These are phyloP conservation scores for Trichogramma dendrolimi DNA, from an alignment of 2,888 invertebrate genomes.

Conservation along the genomic window DNA sequence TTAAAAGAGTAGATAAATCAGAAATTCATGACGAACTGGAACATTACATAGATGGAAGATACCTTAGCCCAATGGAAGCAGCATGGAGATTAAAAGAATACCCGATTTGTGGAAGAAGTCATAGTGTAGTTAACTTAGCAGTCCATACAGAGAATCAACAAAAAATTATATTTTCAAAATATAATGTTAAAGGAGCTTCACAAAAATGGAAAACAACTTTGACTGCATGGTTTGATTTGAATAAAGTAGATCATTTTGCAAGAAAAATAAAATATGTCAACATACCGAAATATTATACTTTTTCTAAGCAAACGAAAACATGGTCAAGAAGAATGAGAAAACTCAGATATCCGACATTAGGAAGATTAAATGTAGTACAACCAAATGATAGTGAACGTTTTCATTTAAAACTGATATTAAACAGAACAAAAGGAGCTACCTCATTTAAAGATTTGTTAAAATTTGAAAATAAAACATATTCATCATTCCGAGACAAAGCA, in stretches of 20 bases:
- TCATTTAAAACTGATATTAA: conserved; percentile 4
- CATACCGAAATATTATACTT: conserved; percentile 5
- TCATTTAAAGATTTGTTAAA: background rate
- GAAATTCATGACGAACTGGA: background rate
- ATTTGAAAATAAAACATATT: background rate
- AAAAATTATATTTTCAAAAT: background rate
- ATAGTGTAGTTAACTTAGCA: conserved; percentile 23
- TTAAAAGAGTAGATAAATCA: background rate
- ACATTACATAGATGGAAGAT: conserved; percentile 19
- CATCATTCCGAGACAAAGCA: background rate
- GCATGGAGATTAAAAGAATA: conserved; percentile 29
- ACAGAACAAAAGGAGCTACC: background rate
- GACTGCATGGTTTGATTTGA: conserved; percentile 1
- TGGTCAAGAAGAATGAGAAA: background rate
- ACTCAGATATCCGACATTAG: background rate
- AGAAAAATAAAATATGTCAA: background rate
- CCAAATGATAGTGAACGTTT: conserved; percentile 4
- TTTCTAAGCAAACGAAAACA: background rate
- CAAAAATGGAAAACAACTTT: conserved; percentile 3
- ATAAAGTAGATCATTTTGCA: background rate
- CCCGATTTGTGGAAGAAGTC: conserved; percentile 24
- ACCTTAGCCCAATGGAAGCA: conserved; percentile 27
- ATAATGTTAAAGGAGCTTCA: background rate
- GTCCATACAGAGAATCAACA: conserved; percentile 14
- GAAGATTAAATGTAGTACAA: background rate